These are phyloP conservation scores for Mola mola DNA, from an alignment of 2,113 vertebrate species.

Conservation along the genomic window DNA sequence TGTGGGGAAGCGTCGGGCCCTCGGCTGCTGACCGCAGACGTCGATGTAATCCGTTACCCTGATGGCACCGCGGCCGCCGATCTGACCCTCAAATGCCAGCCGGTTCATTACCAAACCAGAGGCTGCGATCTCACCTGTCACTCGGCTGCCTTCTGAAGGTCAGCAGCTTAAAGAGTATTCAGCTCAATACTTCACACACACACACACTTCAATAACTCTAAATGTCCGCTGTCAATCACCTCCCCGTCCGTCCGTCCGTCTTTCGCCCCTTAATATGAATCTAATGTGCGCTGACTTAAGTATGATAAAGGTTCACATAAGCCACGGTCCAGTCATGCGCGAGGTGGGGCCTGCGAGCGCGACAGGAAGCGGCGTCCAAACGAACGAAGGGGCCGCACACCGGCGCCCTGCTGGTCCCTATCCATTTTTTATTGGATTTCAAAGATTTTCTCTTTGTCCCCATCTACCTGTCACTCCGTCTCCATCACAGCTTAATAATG, in stretches of 20 bases:
- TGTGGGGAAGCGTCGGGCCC: not conserved
- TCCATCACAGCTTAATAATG: constrained; percentile 60
- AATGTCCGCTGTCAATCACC: constrained; percentile 57
- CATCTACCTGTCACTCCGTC: constrained; percentile 34
- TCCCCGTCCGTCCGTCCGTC: constrained; percentile 6
- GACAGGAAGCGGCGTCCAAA: constrained; percentile 27
- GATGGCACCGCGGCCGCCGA: constrained; percentile 48
- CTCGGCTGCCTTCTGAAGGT: constrained; percentile 66
- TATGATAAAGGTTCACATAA: constrained; percentile 13
- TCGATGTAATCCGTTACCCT: constrained; percentile 26
- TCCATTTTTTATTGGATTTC: constrained; percentile 66
- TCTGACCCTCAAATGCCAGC: constrained; percentile 71
- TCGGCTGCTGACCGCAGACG: not conserved
- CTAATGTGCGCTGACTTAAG: constrained; percentile 42
- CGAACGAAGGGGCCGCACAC: constrained; percentile 25
- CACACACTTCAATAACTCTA: constrained; percentile 39
- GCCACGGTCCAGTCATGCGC: constrained; percentile 15
- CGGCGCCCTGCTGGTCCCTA: constrained; percentile 35
- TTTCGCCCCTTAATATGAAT: constrained; percentile 38
- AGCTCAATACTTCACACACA: constrained; percentile 44
- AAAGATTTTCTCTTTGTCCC: constrained; percentile 21
- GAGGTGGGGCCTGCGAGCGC: constrained; percentile 18
- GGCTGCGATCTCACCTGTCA: constrained; percentile 56
- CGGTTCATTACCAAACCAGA: constrained; percentile 65
- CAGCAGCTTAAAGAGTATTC: constrained; percentile 59